Base-by-base conservation (phyloP, 2,888 invertebrate genomes). In the Pachydiplax longipennis region DNA sequence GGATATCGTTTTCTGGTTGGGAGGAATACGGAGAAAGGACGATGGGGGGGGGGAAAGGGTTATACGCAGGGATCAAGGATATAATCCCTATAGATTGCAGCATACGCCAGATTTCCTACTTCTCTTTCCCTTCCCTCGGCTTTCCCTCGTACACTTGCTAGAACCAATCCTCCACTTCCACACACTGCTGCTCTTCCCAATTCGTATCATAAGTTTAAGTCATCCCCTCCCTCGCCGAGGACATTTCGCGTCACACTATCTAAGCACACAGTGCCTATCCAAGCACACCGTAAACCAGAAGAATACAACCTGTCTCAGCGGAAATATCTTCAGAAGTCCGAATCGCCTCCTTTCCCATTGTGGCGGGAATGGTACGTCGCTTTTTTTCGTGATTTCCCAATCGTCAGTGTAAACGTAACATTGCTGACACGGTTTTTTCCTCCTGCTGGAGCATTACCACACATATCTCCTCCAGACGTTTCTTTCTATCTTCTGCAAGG, bases 61-160 rank as follows among this genome's bases (percentile, higher is more conserved):
- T 73, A 73, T 73, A 73, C 73, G 73, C 73, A 73, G 73, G 73
- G 73, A 73, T 73, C 73, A 73, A 73, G 73, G 73, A 73, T 73
- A 73, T 73, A 73, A 73, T 73, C 73, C 73, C 73, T 73, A 73
- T 73, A 73, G 73, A 73, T 73, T 73, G 73, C 73, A 73, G 73
- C 73, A 73, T 73, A 31, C 73, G 73, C 73, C 73, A 73, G 73
- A 73, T 73, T 73, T 73, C 73, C 73, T 25, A 73, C 25, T 25
- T 25, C 73, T 31, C 73, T 31, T 25, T 31, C 73, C 65, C 65
- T 65, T 18, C 25, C 65, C 65, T 8, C 25, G 25, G n/a, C n/a
- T n/a, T 25, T 25, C 65, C 73, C 25, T 73, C 73, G 31, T 5
- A 73, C 25, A 13, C 73, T 31, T 31, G 25, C 73, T 31, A 25